Conservation (phyloP, 2,113 vertebrate genomes). For the Zosterops pallidus region DNA sequence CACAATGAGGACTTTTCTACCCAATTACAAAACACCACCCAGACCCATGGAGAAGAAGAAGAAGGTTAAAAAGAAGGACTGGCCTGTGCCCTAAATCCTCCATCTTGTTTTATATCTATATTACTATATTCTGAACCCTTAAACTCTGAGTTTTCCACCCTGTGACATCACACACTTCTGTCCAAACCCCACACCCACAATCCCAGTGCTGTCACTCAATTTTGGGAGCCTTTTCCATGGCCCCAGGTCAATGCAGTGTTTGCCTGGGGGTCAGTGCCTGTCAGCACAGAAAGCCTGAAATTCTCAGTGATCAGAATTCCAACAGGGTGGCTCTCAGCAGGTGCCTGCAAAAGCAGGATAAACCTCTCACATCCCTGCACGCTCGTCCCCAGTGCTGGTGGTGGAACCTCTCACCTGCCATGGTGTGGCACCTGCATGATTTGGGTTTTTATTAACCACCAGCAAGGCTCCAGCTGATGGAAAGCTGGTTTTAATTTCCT, state of each 20-base stretch:
- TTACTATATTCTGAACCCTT: neutral
- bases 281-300: neutral
- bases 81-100: neutral
- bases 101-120: neutral
- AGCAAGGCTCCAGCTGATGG: neutral
- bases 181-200: neutral
- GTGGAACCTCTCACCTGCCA: neutral
- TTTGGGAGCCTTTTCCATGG: neutral
- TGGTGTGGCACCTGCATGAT: neutral
- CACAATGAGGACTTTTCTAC: neutral
- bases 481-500: neutral
- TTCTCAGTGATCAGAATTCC: neutral
- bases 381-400: rapidly evolving
- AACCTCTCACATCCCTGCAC: neutral
- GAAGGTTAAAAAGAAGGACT: neutral
- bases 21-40: neutral
- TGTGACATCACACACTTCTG: neutral
- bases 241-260: neutral
- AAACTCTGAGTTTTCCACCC: neutral
- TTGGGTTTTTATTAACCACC: neutral
- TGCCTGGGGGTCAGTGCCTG: neutral
- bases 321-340: neutral
- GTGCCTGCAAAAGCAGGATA: rapidly evolving
- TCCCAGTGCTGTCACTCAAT: neutral
- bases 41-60: neutral